Evolutionary conservation across 2,113 vertebrate species (phyloP), one percentile per base, ranked within the genome.

Genomic region (Myiopsitta monachus): DNA sequence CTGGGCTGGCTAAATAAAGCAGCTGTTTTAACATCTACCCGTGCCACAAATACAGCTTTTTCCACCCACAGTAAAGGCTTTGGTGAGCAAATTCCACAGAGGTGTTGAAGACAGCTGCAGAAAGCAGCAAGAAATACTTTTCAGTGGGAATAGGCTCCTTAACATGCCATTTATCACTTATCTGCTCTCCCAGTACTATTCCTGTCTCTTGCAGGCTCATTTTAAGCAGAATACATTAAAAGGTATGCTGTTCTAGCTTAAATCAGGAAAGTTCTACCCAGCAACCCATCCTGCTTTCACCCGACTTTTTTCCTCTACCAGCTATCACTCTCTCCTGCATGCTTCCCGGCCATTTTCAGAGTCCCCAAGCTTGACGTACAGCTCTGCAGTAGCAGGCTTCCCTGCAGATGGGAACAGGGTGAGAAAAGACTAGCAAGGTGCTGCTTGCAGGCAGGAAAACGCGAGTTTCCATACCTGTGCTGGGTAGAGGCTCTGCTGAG

Each of bases 21-120:
- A 92, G 78, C 51, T 90, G 79, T 81, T 95, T 80, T 95, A 92
- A 90, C 33, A 90, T 90, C 83, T 63, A 77, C 21, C 30, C 3
- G 0, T 93, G 82, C 21, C 68, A 77, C 90, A 92, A 68, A 64
- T 18, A 64, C 69, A 88, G 67, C 23, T 92, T 91, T 72, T 87
- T 64, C 62, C 43, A 72, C 21, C 64, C 30, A 69, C 18, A 43
- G 43, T 9, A 78, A 36, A 80, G 23, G 30, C 30, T 96, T 51
- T 55, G 55, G 75, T 83, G 41, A 90, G 59, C 17, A 59, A 74
- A 90, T 86, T 87, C 62, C 44, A 87, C 27, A 61, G 57, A 88
- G 22, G 51, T 87, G 83, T 70, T 61, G 52, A 86, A 95, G 79
- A 88, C 47, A 84, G 80, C 55, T 94, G 81, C 57, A 91, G 64